Evolutionary conservation across 2,888 invertebrate species (phyloP).

Genomic region (Ypsolopha scabrella): DNA sequence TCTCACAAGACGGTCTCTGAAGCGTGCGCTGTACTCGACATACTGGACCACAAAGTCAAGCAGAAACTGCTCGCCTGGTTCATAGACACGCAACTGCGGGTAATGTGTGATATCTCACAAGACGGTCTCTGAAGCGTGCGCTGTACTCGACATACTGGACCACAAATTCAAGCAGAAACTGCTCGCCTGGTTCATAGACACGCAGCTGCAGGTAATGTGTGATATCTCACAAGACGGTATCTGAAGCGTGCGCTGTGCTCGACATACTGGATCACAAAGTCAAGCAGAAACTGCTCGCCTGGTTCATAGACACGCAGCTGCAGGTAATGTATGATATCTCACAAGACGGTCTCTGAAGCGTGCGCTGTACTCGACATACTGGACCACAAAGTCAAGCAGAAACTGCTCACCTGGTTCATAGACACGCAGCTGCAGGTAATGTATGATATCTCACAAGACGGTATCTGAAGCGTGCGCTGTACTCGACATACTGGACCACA

Average conservation of each 20-base stretch:
- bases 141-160: constrained; percentile 72
- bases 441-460: constrained; percentile 20
- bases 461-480: constrained; percentile 48
- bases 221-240: constrained; percentile 29
- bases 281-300: constrained; percentile 86
- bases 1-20: constrained; percentile 45
- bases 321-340: constrained; percentile 58
- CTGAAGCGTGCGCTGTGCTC: constrained; percentile 48
- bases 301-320: constrained; percentile 91
- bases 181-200: constrained; percentile 89
- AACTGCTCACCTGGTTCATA: constrained; percentile 92
- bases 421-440: constrained; percentile 79
- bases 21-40: constrained; percentile 48
- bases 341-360: constrained; percentile 46
- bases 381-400: constrained; percentile 87
- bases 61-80: constrained; percentile 92
- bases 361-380: constrained; percentile 61
- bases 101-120: constrained; percentile 18
- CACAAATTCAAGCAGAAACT: constrained; percentile 87
- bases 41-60: constrained; percentile 86
- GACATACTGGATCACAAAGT: constrained; percentile 82
- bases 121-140: constrained; percentile 47
- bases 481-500: constrained; percentile 76
- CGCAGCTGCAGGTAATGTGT: constrained; percentile 76
- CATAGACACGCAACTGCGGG: constrained; percentile 84